These are phyloP conservation scores for Yponomeuta malinellus DNA, from an alignment of 2,888 invertebrate genomes.

Conservation along the genomic window DNA sequence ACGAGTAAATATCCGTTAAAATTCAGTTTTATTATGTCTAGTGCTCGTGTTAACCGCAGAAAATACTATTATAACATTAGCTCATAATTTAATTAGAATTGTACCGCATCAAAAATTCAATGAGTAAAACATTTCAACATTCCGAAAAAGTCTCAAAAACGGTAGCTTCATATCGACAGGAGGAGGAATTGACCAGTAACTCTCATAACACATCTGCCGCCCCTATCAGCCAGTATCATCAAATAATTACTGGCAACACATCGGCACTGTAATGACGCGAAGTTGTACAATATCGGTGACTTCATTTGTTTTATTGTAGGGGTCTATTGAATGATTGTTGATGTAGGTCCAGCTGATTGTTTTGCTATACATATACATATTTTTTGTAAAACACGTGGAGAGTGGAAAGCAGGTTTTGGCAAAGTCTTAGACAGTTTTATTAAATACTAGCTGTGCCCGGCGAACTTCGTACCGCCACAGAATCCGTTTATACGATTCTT, in stretches of 20 bases:
- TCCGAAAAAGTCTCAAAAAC: background rate
- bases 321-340: background rate
- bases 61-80: too few species aligned
- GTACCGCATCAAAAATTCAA: too few species aligned
- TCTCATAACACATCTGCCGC: constrained; percentile 2
- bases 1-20: too few species aligned
- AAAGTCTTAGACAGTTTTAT: too few species aligned
- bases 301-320: background rate
- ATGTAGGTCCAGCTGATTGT: background rate
- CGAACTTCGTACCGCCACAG: too few species aligned
- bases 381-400: background rate
- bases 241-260: background rate
- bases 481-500: too few species aligned
- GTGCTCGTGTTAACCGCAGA: too few species aligned
- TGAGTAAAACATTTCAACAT: background rate
- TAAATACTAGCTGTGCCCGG: too few species aligned
- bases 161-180: background rate
- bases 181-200: background rate
- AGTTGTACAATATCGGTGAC: background rate
- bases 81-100: too few species aligned
- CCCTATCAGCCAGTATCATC: constrained; percentile 4
- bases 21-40: too few species aligned
- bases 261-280: background rate
- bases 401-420: background rate
- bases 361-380: background rate